Base-by-base conservation (phyloP, 2,888 invertebrate genomes). In the Lysandra bellargus region DNA sequence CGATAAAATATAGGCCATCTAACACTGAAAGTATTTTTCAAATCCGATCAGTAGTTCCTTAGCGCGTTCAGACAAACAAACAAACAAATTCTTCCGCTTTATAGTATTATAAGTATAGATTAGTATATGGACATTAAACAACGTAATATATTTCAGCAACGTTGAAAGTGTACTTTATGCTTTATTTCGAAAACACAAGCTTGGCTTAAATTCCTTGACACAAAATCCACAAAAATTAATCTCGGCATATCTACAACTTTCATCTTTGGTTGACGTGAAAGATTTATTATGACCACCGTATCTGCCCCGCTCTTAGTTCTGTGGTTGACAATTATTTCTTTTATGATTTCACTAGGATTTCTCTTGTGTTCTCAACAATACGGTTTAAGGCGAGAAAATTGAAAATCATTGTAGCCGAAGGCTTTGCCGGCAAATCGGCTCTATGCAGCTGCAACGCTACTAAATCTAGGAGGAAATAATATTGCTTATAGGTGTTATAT, bases 281-380 rank as follows among this genome's bases (percentile, higher is more conserved):
- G 14, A 69, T 37, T 69, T 69, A 33, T 33, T 5, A 30, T 49
- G 30, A 9, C 33, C 14, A 33, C 33, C 69, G 69, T 37, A 14
- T 69, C 69, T 69, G 17, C 33, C 33, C 6, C 14, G 69, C 17
- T 14, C 17, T 37, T 69, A 69, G 33, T 1, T 69, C 69, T 69
- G 14, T 69, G 33, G 69, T 69, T 69, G 33, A 69, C 33, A 69
- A 69, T 69, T 37, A 69, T 87, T 88, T 87, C 86, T 86, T 85
- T 84, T 84, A 83, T 83, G 80, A 84, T 86, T 86, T 86, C 85
- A 85, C 86, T 85, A 84, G 81, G 80, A 84, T 86, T 86, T 86
- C 85, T 85, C 86, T 85, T 84, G 81, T 83, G 82, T 82, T 85
- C 83, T 83, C 83, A 61, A 69, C 60, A 73, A 53, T 17, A 37